These are phyloP conservation scores for Eunapius fragilis DNA, from an alignment of 37 sponge, comb jelly and placozoan species.

Conservation along the genomic window DNA sequence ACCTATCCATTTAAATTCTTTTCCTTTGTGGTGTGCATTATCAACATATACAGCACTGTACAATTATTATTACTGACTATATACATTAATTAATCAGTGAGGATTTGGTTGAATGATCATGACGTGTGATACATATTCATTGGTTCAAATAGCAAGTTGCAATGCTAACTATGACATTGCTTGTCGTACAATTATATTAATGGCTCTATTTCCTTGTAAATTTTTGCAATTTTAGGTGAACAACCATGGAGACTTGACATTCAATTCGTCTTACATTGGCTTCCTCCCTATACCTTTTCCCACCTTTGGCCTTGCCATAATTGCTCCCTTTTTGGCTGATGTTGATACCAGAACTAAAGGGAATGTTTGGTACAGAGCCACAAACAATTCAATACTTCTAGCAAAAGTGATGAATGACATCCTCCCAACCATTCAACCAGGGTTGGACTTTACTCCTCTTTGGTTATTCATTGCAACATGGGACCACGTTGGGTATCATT, in stretches of 20 bases:
- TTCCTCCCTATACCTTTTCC: slow-evolving; percentile 33
- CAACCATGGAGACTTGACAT: slow-evolving; percentile 38
- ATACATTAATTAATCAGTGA: too few relatives aligned
- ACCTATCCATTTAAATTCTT: too few relatives aligned
- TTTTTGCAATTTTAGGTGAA: slow-evolving; percentile 14
- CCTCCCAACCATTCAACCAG: background rate
- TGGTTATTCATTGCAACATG: slow-evolving; percentile 46
- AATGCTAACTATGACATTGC: too few relatives aligned
- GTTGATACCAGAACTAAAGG: slow-evolving; percentile 37
- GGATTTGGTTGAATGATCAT: too few relatives aligned
- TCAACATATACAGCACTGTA: too few relatives aligned
- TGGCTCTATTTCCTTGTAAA: too few relatives aligned
- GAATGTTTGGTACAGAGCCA: slow-evolving; percentile 27
- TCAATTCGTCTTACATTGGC: background rate
- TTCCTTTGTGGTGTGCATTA: too few relatives aligned
- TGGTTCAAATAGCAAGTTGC: too few relatives aligned
- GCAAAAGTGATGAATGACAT: background rate
- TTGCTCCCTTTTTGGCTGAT: slow-evolving; percentile 60
- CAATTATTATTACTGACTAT: too few relatives aligned
- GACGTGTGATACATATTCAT: too few relatives aligned
- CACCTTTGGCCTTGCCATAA: background rate
- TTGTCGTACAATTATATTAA: too few relatives aligned
- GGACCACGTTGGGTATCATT: slow-evolving; percentile 42
- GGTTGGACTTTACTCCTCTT: background rate
- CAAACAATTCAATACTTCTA: background rate